Percentiles rank a stretch among this genome's conserved stretches.
phyloP scores from a whole-genome alignment of 1,140 invertebrate species.

The Probaryconus sp. region DNA sequence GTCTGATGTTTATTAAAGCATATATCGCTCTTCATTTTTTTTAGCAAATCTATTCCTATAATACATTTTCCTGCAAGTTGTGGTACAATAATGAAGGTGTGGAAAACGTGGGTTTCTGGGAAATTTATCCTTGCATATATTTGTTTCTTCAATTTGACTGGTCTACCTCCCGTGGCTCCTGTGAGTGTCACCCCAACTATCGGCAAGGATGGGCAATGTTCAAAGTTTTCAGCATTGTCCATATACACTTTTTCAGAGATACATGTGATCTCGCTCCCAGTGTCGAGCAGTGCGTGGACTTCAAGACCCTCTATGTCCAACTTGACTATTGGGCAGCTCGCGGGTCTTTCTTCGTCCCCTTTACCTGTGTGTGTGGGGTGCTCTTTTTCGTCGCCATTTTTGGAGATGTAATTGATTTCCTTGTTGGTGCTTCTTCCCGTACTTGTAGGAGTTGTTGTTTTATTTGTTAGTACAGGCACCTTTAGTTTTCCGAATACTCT shows the following conservation, averaged over 20 bases:
- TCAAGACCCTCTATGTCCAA: neutral
- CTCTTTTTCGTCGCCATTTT: no score
- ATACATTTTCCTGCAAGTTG: conserved; percentile 10
- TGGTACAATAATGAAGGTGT: conserved; percentile 1
- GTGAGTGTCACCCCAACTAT: conserved; percentile 4
- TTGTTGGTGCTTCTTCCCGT: no score
- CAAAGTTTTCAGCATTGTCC: conserved; percentile 2
- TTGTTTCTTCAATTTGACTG: conserved; percentile 13
- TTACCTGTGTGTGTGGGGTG: no score
- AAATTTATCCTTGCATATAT: neutral
- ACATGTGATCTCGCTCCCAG: conserved; percentile 39
- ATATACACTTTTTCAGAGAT: conserved; percentile 12
- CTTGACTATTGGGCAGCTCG: no score
- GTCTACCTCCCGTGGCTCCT: conserved; percentile 12
- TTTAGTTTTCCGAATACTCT: no score
- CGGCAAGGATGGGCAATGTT: conserved; percentile 19
- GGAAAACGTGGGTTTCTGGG: neutral
- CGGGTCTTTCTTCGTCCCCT: no score
- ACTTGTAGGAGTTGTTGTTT: no score
- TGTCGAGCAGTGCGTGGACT: conserved; percentile 13
- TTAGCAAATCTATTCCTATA: neutral
- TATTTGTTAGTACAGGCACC: no score
- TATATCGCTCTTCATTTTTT: neutral
- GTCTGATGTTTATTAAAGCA: no score
- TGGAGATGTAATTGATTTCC: no score